Base-by-base conservation (phyloP, 2,888 invertebrate genomes). In the Uloborus plumipes region DNA sequence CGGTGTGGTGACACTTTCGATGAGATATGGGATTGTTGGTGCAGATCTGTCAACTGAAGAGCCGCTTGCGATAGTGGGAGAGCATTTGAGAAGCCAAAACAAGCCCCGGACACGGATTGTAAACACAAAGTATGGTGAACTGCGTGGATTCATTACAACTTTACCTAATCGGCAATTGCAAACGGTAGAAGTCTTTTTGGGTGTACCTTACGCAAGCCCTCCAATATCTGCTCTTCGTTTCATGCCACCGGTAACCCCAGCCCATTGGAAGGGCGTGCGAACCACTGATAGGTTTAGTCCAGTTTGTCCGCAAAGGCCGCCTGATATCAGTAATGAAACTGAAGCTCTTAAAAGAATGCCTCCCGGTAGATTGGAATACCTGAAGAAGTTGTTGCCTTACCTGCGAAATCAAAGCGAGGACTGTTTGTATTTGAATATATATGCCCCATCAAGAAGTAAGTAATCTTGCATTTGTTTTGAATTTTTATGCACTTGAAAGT, bases 391-490 rank as follows among this genome's bases (percentile, higher is more conserved):
- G 87, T 89, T 95, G 88, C 96, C 96, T 16, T 92, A 93, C 89
- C 91, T 98, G 87, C 93, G 93, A 89, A 95, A 97, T 89, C 97
- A 98, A 91, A 96, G 95, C 88, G 99, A 99, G 91, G 98, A 99
- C 90, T 99, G 99, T 88, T 92, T 99, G 84, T 97, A 96, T 89
- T 92, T 99, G 90, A 99, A 99, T 89, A 94, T 99, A 88, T 99
- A 95, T 90, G 94, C 97, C 11, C 98, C 98, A 6, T 93, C 49
- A 53, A 71, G 51, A 82, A 55, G 81, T 82, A 71, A 82, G 75
- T 67, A 18, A 39, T 9, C 7, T 39, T 7, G 7, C 11, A 39
- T 9, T 11, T 53, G 2, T 51, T 59, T 71, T 49, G 16, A 39
- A 39, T 39, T 39, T 39, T 39, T 39, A 11, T 39, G 39, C 9